Percentiles rank a stretch among this genome's conserved stretches.
Conservation (phyloP, 2,888 invertebrate genomes). For the Catocala nupta region DNA sequence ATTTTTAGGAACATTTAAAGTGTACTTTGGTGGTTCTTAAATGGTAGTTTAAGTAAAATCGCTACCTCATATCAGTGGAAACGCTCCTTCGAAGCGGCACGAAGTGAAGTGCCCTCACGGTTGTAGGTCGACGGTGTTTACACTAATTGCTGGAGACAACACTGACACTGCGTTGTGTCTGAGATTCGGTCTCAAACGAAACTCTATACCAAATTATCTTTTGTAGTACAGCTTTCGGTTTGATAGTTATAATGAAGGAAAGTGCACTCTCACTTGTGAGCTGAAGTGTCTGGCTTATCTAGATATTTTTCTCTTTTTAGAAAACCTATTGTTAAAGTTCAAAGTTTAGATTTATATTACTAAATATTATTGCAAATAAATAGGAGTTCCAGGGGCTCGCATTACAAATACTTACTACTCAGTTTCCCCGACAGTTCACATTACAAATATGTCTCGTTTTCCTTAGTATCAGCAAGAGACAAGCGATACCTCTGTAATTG, state of each 20-base stretch:
- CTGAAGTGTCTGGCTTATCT: background rate
- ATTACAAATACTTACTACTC: too few relatives aligned
- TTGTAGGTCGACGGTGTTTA: constrained; percentile 76
- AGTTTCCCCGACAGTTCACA: too few relatives aligned
- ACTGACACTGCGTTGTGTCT: constrained; percentile 58
- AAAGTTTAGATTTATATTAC: too few relatives aligned
- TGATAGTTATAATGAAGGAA: background rate
- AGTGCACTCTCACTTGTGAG: background rate
- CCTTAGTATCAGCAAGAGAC: too few relatives aligned
- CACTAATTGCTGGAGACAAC: constrained; percentile 80
- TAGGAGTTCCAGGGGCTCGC: too few relatives aligned
- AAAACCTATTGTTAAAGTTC: too few relatives aligned
- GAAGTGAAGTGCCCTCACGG: constrained; percentile 67
- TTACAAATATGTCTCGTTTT: too few relatives aligned
- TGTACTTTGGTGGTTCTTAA: too few relatives aligned
- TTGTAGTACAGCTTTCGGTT: background rate
- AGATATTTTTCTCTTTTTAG: too few relatives aligned
- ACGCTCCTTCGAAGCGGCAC: constrained; percentile 37
- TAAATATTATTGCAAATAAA: too few relatives aligned
- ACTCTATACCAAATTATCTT: constrained; percentile 5
- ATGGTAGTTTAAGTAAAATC: background rate
- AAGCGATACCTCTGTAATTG: too few relatives aligned
- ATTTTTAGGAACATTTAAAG: too few relatives aligned
- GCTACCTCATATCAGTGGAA: constrained; percentile 29
- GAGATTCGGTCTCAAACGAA: constrained; percentile 40